phyloP scores from a whole-genome alignment of 2,113 vertebrate genomes.

The Dromiciops gliroides region DNA sequence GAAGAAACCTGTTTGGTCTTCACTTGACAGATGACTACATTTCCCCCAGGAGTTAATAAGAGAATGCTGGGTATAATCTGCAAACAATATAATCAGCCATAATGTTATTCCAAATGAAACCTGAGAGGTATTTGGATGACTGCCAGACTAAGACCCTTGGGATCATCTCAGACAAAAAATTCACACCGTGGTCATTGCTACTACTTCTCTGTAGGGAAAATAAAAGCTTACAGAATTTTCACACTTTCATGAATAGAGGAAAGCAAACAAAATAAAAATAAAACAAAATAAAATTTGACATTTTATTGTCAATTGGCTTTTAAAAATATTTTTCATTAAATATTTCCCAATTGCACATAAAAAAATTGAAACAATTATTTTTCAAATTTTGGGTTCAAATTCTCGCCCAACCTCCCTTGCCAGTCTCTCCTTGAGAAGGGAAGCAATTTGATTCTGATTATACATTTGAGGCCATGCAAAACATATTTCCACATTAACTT shows the following conservation, averaged over 20 bases:
- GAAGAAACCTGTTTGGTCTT: not conserved
- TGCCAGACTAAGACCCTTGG: not conserved
- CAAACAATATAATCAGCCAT: slow-evolving; percentile 5
- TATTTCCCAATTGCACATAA: not conserved
- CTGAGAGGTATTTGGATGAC: not conserved
- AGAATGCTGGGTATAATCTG: not conserved
- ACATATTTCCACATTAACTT: not conserved
- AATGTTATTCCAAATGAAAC: slow-evolving; percentile 16
- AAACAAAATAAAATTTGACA: not conserved
- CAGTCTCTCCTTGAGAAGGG: not conserved
- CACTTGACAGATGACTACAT: not conserved
- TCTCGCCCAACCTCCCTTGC: not conserved
- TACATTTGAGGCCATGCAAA: not conserved
- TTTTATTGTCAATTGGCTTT: not conserved
- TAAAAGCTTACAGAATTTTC: not conserved
- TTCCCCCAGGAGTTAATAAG: slow-evolving; percentile 10
- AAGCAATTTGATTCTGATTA: not conserved
- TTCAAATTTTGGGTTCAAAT: not conserved
- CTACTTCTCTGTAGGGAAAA: not conserved
- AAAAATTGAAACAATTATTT: not conserved
- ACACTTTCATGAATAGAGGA: not conserved
- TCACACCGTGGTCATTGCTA: not conserved
- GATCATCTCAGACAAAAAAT: not conserved
- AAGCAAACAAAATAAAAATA: not conserved
- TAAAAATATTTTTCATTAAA: not conserved